These are phyloP conservation scores for Anorthoa munda DNA, from an alignment of 2,888 invertebrate species.

Conservation along the genomic window DNA sequence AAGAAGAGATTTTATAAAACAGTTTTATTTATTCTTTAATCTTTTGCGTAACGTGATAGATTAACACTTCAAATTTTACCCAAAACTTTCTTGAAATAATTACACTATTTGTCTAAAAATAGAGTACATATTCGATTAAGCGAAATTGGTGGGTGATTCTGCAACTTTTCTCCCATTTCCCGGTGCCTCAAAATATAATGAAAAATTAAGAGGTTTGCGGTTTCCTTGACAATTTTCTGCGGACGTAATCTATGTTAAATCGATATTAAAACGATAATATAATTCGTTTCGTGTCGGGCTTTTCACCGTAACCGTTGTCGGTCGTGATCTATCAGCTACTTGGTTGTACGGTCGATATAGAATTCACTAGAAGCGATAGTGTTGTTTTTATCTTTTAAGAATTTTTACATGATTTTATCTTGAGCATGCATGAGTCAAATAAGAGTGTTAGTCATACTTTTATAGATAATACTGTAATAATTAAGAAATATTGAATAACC, in stretches of 20 bases:
- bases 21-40: slow-evolving; percentile 17
- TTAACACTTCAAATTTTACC: slow-evolving; percentile 20
- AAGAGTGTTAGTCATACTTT: slow-evolving; percentile 13
- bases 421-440: slow-evolving; percentile 1
- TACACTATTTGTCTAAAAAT: rapidly evolving
- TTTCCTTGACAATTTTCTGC: slow-evolving; percentile 58
- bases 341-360: slow-evolving; percentile 52
- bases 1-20: slow-evolving; percentile 19
- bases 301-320: slow-evolving; percentile 73
- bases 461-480: slow-evolving; percentile 8
- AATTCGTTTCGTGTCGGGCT: slow-evolving; percentile 68
- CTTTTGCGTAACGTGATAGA: slow-evolving; percentile 17
- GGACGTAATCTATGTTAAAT: slow-evolving; percentile 58
- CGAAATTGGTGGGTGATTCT: slow-evolving; percentile 3
- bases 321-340: slow-evolving; percentile 75
- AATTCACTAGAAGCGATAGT: slow-evolving; percentile 62
- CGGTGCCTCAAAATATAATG: slow-evolving; percentile 23
- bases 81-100: background rate
- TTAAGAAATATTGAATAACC: background rate
- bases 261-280: slow-evolving; percentile 72
- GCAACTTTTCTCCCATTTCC: slow-evolving; percentile 46
- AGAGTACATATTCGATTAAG: slow-evolving; percentile 30
- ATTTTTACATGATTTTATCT: slow-evolving; percentile 28
- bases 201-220: slow-evolving; percentile 58
- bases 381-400: slow-evolving; percentile 31